Conservation (phyloP, 2,113 vertebrate species). For the Epinephelus cyanopodus region DNA sequence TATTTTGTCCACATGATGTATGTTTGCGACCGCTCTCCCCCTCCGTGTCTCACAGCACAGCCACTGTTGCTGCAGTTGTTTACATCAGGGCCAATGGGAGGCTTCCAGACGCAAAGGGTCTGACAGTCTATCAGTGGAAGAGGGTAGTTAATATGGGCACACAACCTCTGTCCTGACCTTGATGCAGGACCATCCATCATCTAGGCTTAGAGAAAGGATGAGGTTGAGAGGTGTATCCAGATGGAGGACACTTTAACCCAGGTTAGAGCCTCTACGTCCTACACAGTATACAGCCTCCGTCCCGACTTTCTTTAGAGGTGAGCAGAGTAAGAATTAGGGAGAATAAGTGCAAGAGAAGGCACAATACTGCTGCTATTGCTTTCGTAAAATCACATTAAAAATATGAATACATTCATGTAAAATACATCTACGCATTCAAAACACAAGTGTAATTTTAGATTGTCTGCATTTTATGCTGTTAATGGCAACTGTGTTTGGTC, state of each 20-base stretch:
- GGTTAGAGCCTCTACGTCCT: constrained; percentile 30
- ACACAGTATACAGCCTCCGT: constrained; percentile 10
- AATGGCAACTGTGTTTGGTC: neutral
- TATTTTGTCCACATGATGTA: constrained; percentile 28
- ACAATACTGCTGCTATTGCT: neutral
- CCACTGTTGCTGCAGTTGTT: constrained; percentile 55
- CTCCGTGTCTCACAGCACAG: constrained; percentile 12
- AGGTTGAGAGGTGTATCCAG: constrained; percentile 57
- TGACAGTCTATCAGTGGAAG: constrained; percentile 71
- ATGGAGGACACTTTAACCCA: constrained; percentile 60
- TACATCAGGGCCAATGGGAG: constrained; percentile 67
- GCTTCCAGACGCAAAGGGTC: constrained; percentile 56
- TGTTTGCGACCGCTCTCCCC: neutral
- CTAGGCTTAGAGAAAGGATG: constrained; percentile 43
- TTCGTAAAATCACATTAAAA: neutral
- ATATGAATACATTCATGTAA: neutral
- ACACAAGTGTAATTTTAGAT: neutral
- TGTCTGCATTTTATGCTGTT: neutral
- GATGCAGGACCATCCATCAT: constrained; percentile 71
- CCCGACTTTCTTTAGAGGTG: constrained; percentile 3
- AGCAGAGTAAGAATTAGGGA: neutral
- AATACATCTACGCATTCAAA: neutral
- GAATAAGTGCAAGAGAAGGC: neutral
- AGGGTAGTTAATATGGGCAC: constrained; percentile 72
- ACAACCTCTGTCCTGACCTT: constrained; percentile 73